Percentiles rank a stretch among this genome's conserved stretches.
phyloP scores from a whole-genome alignment of 2,888 invertebrate species.

The Cheilosia variabilis region DNA sequence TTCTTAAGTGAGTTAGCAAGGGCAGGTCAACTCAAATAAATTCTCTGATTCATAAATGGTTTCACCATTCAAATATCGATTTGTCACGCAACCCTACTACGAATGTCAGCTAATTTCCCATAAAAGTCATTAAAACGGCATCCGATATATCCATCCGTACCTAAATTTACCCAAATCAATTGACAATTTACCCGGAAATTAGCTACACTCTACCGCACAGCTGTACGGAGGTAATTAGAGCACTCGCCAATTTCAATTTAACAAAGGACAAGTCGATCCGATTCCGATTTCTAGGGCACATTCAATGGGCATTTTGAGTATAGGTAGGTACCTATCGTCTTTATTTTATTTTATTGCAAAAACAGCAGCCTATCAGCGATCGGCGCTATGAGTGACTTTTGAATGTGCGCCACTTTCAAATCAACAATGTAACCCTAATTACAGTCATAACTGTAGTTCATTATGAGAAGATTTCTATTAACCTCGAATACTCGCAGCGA shows the following conservation, averaged over 20 bases:
- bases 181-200: slow-evolving; percentile 54
- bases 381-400: slow-evolving; percentile 40
- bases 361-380: slow-evolving; percentile 13
- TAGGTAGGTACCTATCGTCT: too few species aligned
- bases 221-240: slow-evolving; percentile 49
- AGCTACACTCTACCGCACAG: slow-evolving; percentile 47
- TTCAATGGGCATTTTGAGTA: slow-evolving; percentile 22
- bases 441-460: slow-evolving; percentile 34
- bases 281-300: slow-evolving; percentile 19
- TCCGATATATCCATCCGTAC: background rate
- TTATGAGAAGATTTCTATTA: slow-evolving; percentile 44
- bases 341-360: too few species aligned
- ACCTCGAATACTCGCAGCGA: background rate
- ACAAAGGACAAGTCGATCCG: slow-evolving; percentile 48
- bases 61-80: too few species aligned
- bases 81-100: too few species aligned
- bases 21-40: too few species aligned
- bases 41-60: too few species aligned
- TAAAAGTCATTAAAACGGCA: slow-evolving; percentile 17
- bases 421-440: slow-evolving; percentile 63
- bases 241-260: slow-evolving; percentile 34
- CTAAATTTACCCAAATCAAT: slow-evolving; percentile 31
- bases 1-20: too few species aligned
- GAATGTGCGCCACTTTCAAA: slow-evolving; percentile 13
- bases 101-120: background rate